These are phyloP conservation scores for Lacerta bilineata DNA, from an alignment of 2,797 vertebrate species.

Conservation along the genomic window DNA sequence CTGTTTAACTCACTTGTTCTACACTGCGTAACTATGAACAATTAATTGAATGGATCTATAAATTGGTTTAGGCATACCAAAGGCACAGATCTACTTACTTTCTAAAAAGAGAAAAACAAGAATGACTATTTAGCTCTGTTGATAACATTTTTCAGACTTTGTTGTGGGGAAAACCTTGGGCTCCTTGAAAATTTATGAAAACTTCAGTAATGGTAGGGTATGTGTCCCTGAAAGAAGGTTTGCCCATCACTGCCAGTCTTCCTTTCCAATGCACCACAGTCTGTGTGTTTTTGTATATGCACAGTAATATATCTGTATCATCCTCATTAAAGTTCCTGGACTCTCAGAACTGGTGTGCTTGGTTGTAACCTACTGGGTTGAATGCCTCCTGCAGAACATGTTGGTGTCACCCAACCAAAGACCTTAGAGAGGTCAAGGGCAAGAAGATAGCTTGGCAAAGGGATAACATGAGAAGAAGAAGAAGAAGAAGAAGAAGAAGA, in stretches of 20 bases:
- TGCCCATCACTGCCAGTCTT: no score
- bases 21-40: not conserved
- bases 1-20: not conserved
- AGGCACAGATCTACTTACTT: not conserved
- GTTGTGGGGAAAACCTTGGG: not conserved
- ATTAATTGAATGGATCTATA: not conserved
- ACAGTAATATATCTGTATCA: not conserved
- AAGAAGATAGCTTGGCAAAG: not conserved
- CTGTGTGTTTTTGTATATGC: no score
- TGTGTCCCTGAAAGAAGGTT: no score
- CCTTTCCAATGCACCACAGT: no score
- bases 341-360: not conserved
- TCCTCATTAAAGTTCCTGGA: constrained; percentile 4
- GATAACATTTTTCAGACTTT: not conserved
- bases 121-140: not conserved
- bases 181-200: not conserved
- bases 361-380: not conserved
- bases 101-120: not conserved
- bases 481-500: not conserved
- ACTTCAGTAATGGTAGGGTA: no score
- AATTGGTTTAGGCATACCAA: not conserved
- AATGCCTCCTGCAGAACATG: not conserved
- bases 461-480: not conserved
- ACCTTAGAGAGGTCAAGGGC: not conserved
- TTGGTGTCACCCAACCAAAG: not conserved